Evolutionary conservation across 2,113 vertebrate genomes (phyloP).

Genomic region (Ptyas mucosa): DNA sequence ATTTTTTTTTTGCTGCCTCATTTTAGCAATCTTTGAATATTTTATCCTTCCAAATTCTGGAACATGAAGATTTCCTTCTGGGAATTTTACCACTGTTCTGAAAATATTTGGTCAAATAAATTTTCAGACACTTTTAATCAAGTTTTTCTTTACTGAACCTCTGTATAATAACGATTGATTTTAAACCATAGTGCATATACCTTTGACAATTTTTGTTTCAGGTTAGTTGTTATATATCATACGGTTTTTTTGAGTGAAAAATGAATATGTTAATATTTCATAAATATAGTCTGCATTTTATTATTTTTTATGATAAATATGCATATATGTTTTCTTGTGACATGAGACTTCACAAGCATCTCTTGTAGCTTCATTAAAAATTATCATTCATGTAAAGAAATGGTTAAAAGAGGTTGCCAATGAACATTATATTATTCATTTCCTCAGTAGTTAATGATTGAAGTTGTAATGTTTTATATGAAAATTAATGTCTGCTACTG

Average conservation of each 20-base stretch:
- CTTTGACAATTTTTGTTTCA: conserved; percentile 18
- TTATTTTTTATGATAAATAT: not conserved
- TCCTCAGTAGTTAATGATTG: not conserved
- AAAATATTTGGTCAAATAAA: not conserved
- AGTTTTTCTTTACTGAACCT: not conserved
- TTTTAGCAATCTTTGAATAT: not conserved
- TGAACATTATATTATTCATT: not conserved
- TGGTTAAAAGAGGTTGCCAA: not conserved
- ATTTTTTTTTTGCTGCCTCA: not conserved
- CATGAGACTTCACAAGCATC: not conserved
- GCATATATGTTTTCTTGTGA: not conserved
- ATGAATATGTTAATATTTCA: not conserved
- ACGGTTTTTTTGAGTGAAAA: conserved; percentile 19
- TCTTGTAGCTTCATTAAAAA: not conserved
- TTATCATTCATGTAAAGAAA: not conserved
- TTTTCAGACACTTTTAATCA: not conserved
- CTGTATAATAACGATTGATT: not conserved
- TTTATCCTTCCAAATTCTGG: not conserved
- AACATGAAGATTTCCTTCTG: not conserved
- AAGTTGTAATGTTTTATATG: not conserved
- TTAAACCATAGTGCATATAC: not conserved
- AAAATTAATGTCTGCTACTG: not conserved
- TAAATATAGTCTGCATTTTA: not conserved
- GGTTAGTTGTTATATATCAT: conserved; percentile 7
- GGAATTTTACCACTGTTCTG: not conserved